Evolutionary conservation across 2,797 vertebrate species (phyloP), one percentile per base, ranked within the genome.

Genomic region (Cirrhinus mrigala): DNA sequence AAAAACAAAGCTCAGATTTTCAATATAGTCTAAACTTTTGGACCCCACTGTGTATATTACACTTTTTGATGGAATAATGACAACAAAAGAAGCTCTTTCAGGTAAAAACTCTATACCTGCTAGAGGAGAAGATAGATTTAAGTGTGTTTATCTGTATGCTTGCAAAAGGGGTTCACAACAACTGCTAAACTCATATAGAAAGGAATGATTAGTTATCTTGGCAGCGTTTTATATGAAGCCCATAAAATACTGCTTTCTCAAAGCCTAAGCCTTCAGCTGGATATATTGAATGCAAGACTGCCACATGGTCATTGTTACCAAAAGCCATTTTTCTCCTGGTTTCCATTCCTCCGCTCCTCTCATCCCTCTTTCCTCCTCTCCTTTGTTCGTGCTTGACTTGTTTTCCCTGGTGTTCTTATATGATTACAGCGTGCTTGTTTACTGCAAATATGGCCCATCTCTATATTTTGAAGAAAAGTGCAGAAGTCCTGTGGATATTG

Each of bases 231-330:
- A 78, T 56, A 78, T 70, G 50, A 84, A 70, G 33, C 82, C 37
- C 64, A 69, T 68, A 68, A 68, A 69, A 84, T 73, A 74, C 74
- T 44, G 64, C 62, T 29, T 69, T 83, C 46, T 83, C 58, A 50
- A 66, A 83, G 81, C 71, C 82, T 77, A 84, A 44, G 81, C 81
- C 70, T 66, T 48, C 82, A 76, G 62, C 62, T 77, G 74, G 73
- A 77, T 84, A 77, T 77, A 77, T 56, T 84, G 75, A 70, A 84
- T 58, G 37, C 54, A 60, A 69, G 66, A 70, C 37, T 60, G 75
- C 76, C 75, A 84, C 70, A 81, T 81, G 84, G 84, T 76, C 79
- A 86, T 86, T 66, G 62, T 81, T 76, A 76, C 77, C 16, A 27
- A 54, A 74, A 81, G 69, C 29, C 58, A 80, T 85, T 81, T 85